Base-by-base conservation (phyloP, 2,797 vertebrate genomes). In the Huso huso region DNA sequence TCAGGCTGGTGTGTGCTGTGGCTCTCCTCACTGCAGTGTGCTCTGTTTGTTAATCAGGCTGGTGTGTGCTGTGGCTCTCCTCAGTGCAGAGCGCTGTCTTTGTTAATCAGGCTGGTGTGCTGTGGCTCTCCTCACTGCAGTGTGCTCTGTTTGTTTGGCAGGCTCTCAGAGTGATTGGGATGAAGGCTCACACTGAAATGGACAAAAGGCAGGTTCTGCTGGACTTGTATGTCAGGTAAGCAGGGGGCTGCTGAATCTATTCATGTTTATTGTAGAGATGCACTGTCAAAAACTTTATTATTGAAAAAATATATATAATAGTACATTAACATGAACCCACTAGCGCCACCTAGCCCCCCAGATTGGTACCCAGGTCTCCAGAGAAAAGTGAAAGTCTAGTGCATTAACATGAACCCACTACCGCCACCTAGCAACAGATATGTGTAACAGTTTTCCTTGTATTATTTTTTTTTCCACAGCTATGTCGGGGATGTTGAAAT, bases 401-500 rank as follows among this genome's bases (percentile, higher is more conserved):
- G 23, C 23, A 37, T 37, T 37, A 37, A 37, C 23, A 37, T 3
- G 4, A 37, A 37, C 23, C 23, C 23, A 37, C n/a, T n/a, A n/a
- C n/a, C n/a, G n/a, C n/a, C n/a, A n/a, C n/a, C 23, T 4, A 37
- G 23, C 23, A 37, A 53, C 64, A 51, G 48, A 51, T 65, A 53
- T 53, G 53, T 2, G 2, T 2, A 55, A 55, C n/a, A 9, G 9
- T 10, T 55, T n/a, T 58, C 6, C 6, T 37, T 37, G 23, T 37
- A 37, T 61, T n/a, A 18, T 18, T 18, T 18, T 65, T 15, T 68
- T 61, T 71, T 69, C 70, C 68, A 15, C 75, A 97, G 95, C 79
- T 97, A 95, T 10, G 92, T 92, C 0, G 94, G 95, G 11, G 93
- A 97, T 57, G 78, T 95, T 8, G 94, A 97, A 76, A 91, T 97